Base-by-base conservation (phyloP, 2,797 vertebrate species). In the Geotria australis region DNA sequence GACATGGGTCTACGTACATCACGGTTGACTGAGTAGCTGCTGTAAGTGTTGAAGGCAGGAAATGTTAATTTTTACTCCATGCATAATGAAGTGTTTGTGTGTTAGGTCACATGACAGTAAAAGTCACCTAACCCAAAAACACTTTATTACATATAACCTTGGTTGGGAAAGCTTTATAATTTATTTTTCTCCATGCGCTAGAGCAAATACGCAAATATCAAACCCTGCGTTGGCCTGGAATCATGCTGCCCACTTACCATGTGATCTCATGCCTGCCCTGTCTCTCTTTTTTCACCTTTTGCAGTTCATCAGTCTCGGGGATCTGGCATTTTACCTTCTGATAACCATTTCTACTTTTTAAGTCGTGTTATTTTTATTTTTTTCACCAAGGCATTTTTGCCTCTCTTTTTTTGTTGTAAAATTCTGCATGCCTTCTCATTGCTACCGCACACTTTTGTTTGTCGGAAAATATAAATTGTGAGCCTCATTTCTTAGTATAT, bases 241-340 rank as follows among this genome's bases (percentile, higher is more conserved):
- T 24, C 24, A 24, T 38, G 24, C 24, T 38, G 24, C 5, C 24
- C 24, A 38, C 24, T 55, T 59, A 13, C 14, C 49, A 10, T 46
- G 13, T n/a, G 24, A 47, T 56, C 12, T 46, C 10, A n/a, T 56
- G 49, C 56, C 15, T 53, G 56, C n/a, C 45, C n/a, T 59, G 45
- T 55, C 46, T 56, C 15, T 73, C 65, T 66, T 64, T 46, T 69
- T 72, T 67, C 67, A 74, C 57, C 49, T 63, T 38, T 75, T 68
- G 63, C 80, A 94, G 85, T 78, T 82, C 79, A 66, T 80, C 83
- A 73, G 77, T 83, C 73, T 84, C 79, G 69, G 84, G 80, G 73
- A 89, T 81, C 70, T 94, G 86, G 88, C 83, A 94, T 76, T 88
- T 93, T 72, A 93, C 85, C 79, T 80, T 94, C 76, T 93, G 85